Percentiles rank a stretch among this genome's conserved stretches.
Conservation (phyloP, 1,140 invertebrate species). For the Zaprionus africanus region DNA sequence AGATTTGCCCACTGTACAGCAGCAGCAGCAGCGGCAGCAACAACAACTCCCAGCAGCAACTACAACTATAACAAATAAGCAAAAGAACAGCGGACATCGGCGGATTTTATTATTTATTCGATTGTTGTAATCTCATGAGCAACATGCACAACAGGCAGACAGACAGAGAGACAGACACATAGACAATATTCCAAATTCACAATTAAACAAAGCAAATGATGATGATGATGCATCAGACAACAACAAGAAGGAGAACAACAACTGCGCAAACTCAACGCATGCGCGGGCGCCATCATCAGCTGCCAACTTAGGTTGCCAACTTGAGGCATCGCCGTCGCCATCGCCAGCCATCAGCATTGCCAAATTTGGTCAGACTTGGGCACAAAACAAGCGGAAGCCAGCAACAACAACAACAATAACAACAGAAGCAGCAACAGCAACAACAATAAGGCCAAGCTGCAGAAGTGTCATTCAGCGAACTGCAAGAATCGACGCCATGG, state of each 20-base stretch:
- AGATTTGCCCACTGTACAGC: slow-evolving; percentile 51
- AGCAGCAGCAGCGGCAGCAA: slow-evolving; percentile 47
- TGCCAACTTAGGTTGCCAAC: slow-evolving; percentile 52
- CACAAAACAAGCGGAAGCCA: slow-evolving; percentile 57
- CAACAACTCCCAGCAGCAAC: slow-evolving; percentile 23
- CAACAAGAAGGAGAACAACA: slow-evolving; percentile 21
- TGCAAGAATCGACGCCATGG: slow-evolving; percentile 58
- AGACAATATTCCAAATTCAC: slow-evolving; percentile 53
- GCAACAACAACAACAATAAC: slow-evolving; percentile 29
- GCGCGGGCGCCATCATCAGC: slow-evolving; percentile 80
- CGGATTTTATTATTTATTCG: slow-evolving; percentile 64
- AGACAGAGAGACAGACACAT: slow-evolving; percentile 17
- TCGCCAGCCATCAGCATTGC: slow-evolving; percentile 48
- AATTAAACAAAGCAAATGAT: slow-evolving; percentile 79
- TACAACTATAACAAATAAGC: slow-evolving; percentile 35
- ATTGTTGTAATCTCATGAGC: slow-evolving; percentile 77
- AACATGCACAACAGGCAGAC: slow-evolving; percentile 68
- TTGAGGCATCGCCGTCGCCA: slow-evolving; percentile 33
- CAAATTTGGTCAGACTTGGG: slow-evolving; percentile 73
- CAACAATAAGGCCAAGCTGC: slow-evolving; percentile 49
- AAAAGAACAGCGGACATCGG: slow-evolving; percentile 29
- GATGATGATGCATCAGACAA: slow-evolving; percentile 47
- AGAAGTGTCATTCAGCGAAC: slow-evolving; percentile 69
- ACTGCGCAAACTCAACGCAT: slow-evolving; percentile 61
- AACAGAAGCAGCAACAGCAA: slow-evolving; percentile 33